These are phyloP conservation scores for Leuciscus waleckii DNA, from an alignment of 2,797 vertebrate genomes.

Conservation along the genomic window DNA sequence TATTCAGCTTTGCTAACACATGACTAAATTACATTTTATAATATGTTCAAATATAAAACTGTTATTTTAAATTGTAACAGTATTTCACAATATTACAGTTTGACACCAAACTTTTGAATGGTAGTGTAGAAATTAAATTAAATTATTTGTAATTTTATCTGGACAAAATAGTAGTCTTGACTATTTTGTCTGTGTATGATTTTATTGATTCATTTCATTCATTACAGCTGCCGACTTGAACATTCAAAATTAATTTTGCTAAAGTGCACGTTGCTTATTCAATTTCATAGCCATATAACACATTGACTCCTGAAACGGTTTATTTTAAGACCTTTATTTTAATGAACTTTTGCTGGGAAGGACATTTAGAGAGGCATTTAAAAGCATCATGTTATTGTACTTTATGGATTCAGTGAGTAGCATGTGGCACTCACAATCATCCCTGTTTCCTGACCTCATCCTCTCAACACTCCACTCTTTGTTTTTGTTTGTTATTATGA, in stretches of 20 bases:
- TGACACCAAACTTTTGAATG: not conserved
- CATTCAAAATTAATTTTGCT: not conserved
- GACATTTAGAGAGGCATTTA: conserved; percentile 16
- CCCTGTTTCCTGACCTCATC: conserved; percentile 17
- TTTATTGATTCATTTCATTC: not conserved
- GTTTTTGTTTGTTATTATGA: conserved; percentile 48
- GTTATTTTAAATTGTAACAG: not conserved
- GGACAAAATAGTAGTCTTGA: not conserved
- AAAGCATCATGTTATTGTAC: conserved; percentile 9
- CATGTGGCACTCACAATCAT: conserved; percentile 20
- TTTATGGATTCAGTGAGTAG: conserved; percentile 12
- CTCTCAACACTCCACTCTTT: conserved; percentile 30
- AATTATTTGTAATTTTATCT: not conserved
- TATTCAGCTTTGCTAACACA: not conserved
- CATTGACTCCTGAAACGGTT: not conserved
- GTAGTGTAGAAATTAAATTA: too few relatives aligned
- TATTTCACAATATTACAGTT: not conserved
- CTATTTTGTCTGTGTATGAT: not conserved
- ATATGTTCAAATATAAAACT: not conserved
- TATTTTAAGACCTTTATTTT: not conserved
- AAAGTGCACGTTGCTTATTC: not conserved
- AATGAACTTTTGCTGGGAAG: not conserved
- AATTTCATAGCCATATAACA: not conserved
- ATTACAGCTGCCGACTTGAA: not conserved
- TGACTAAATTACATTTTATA: too few relatives aligned